Percentiles rank a stretch among this genome's conserved stretches.
Conservation (phyloP, 2,797 vertebrate species). For the Anabacerthia variegaticeps region DNA sequence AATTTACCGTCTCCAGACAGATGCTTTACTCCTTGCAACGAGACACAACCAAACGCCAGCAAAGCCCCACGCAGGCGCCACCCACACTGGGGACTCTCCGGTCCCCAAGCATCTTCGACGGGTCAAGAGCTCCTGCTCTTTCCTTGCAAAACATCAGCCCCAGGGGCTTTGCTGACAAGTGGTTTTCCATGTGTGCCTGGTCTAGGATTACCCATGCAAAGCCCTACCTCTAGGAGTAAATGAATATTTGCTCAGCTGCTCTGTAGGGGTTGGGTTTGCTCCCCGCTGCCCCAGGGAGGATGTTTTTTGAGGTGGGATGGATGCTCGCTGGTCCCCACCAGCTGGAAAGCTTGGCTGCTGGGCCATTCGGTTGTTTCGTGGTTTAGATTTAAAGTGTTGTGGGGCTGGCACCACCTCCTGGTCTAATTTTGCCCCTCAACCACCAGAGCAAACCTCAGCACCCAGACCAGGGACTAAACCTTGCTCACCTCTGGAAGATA, state of each 20-base stretch:
- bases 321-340: rapidly evolving
- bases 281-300: neutral
- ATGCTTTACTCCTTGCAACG: constrained; percentile 18
- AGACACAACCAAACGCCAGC: neutral
- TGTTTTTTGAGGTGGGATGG: neutral
- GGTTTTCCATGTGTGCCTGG: neutral
- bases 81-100: rapidly evolving
- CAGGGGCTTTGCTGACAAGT: neutral
- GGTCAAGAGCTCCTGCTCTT: neutral
- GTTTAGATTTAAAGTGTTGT: neutral
- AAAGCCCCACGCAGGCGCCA: rapidly evolving
- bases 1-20: constrained; percentile 43
- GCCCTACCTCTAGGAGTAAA: neutral
- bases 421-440: neutral
- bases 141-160: neutral
- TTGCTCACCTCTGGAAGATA: rapidly evolving
- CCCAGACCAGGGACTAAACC: rapidly evolving
- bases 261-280: neutral
- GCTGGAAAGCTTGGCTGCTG: neutral
- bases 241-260: neutral
- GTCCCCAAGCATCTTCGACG: rapidly evolving
- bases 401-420: neutral
- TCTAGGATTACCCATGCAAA: neutral
- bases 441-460: neutral
- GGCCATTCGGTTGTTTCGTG: neutral